Evolutionary conservation across 2,113 vertebrate species (phyloP).

Genomic region (Catharus minimus): DNA sequence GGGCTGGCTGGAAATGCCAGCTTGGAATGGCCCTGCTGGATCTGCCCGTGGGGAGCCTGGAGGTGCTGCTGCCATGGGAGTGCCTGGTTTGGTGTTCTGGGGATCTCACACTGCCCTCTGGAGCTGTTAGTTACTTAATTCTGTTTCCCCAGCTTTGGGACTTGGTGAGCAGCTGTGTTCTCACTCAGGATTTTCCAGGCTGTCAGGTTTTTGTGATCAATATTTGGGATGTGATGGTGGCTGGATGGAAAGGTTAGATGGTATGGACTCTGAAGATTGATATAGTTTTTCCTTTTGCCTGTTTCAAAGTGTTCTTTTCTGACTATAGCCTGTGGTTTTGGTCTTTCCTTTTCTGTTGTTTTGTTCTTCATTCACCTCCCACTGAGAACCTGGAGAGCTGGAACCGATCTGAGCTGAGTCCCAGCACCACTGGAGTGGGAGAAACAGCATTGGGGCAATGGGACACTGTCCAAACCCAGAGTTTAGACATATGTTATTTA

Average conservation of each 20-base stretch:
- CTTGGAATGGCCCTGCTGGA: accelerated
- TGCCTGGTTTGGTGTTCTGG: neutral
- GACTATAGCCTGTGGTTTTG: neutral
- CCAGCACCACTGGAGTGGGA: neutral
- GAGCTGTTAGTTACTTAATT: neutral
- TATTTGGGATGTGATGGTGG: neutral
- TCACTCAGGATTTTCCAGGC: neutral
- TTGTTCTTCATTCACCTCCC: neutral
- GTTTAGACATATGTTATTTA: constrained; percentile 52
- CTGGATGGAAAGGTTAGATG: neutral
- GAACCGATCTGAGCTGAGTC: neutral
- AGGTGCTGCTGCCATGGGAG: accelerated
- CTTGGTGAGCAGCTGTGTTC: neutral
- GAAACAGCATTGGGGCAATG: neutral
- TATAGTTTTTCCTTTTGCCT: neutral
- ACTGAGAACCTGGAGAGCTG: neutral
- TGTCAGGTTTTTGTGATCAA: neutral
- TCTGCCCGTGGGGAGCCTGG: neutral
- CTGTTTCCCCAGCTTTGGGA: neutral
- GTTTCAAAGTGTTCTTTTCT: neutral
- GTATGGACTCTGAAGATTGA: neutral
- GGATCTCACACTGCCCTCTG: neutral
- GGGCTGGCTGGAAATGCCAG: neutral
- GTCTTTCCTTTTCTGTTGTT: neutral
- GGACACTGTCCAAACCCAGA: constrained; percentile 38